Conservation (phyloP, 2,797 vertebrate genomes). For the Clangula hyemalis region DNA sequence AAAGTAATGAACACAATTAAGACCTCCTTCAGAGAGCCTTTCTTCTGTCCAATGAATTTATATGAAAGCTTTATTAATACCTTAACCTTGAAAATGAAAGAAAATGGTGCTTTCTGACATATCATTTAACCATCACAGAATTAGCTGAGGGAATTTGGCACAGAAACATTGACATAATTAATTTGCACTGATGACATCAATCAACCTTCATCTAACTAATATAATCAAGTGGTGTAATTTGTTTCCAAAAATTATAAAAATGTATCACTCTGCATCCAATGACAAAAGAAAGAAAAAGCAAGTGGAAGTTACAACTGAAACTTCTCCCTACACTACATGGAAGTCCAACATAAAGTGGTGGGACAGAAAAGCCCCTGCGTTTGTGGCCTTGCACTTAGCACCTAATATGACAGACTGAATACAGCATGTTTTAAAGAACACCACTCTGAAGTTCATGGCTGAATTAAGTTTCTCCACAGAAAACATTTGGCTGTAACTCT, state of each 20-base stretch:
- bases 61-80: constrained; percentile 43
- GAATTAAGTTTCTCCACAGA: neutral
- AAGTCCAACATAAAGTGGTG: neutral
- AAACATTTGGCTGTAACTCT: neutral
- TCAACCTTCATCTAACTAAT: constrained; percentile 48
- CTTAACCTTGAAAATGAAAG: constrained; percentile 65
- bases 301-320: neutral
- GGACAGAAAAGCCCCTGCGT: too few relatives aligned
- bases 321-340: accelerated
- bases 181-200: constrained; percentile 55
- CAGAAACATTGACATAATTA: constrained; percentile 59
- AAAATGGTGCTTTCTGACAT: constrained; percentile 37
- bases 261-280: neutral
- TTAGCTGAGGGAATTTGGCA: constrained; percentile 51
- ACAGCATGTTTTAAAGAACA: neutral
- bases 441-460: neutral
- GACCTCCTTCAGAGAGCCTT: neutral
- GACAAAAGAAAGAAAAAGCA: neutral
- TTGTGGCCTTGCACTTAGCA: neutral
- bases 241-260: neutral
- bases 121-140: constrained; percentile 57
- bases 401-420: neutral
- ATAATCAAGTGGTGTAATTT: neutral
- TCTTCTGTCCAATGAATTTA: constrained; percentile 6
- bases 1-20: constrained; percentile 42